A percentile compares a stretch with the other conserved stretches of the same genome.
Evolutionary conservation across 2,113 vertebrate genomes (phyloP).

Genomic region (Myiopsitta monachus): DNA sequence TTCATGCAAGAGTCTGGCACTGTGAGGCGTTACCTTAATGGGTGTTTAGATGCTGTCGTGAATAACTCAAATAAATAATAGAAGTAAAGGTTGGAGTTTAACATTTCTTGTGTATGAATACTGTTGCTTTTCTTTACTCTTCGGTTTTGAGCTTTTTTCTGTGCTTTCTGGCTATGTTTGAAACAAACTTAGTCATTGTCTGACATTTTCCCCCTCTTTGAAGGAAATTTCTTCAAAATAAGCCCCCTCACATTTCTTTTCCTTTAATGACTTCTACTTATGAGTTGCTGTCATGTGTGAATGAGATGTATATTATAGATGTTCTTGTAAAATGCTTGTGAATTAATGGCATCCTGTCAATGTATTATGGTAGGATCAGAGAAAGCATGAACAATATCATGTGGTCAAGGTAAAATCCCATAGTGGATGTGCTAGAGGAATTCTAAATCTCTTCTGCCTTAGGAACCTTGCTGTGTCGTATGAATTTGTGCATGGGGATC

Average conservation of each 20-base stretch:
- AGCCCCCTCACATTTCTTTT: background rate
- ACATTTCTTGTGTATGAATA: background rate
- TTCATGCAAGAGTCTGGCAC: background rate
- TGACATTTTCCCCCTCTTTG: background rate
- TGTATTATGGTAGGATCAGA: background rate
- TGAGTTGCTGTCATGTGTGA: background rate
- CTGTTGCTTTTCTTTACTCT: background rate
- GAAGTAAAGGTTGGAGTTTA: background rate
- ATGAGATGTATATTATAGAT: background rate
- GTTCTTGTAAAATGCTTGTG: background rate
- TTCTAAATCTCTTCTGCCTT: background rate
- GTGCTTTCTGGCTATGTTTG: background rate
- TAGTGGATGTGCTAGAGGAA: background rate
- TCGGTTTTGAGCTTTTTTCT: background rate
- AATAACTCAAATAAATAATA: conserved; percentile 14
- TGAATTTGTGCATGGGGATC: background rate
- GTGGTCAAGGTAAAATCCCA: background rate
- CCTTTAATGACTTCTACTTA: background rate
- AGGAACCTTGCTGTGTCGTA: rapidly evolving
- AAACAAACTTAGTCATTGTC: background rate
- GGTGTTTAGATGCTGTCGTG: background rate
- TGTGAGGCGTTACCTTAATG: background rate
- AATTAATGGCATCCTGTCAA: background rate
- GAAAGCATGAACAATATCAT: background rate
- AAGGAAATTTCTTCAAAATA: conserved; percentile 33